Evolutionary conservation across 2,113 vertebrate species (phyloP).

Genomic region (Gallinago undulata): DNA sequence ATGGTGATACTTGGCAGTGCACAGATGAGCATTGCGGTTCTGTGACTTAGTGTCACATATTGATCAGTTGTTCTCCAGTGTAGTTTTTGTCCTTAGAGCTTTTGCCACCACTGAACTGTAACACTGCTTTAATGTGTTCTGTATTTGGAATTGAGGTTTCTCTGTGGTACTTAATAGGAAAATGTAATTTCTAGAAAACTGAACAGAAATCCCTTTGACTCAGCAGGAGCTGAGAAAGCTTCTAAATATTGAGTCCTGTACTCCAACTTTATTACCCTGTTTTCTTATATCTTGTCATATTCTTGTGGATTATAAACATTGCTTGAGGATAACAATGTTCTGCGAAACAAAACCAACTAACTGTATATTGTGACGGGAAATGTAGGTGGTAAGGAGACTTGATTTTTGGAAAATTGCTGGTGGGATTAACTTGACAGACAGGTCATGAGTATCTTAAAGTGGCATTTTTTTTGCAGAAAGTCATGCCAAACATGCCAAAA

Average conservation of each 20-base stretch:
- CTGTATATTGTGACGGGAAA: background rate
- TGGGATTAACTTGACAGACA: background rate
- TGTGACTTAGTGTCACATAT: background rate
- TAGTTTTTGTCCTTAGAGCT: background rate
- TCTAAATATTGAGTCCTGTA: background rate
- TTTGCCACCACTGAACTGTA: background rate
- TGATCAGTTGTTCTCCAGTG: background rate
- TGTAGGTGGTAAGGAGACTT: background rate
- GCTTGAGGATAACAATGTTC: background rate
- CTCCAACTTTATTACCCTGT: background rate
- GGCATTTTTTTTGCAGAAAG: background rate
- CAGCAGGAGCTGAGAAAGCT: background rate
- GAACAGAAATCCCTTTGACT: background rate
- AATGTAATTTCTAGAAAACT: background rate
- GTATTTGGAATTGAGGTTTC: slow-evolving; percentile 41
- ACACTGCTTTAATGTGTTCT: background rate
- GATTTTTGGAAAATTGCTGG: background rate
- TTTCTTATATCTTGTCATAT: background rate
- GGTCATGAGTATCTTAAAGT: background rate
- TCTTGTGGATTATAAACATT: background rate
- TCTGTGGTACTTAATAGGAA: background rate
- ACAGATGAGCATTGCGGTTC: rapidly evolving
- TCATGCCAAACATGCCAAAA: background rate
- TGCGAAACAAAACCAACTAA: background rate
- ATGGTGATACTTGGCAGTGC: rapidly evolving